Evolutionary conservation across 1,140 invertebrate genomes (phyloP).

Genomic region (Danaus plexippus): DNA sequence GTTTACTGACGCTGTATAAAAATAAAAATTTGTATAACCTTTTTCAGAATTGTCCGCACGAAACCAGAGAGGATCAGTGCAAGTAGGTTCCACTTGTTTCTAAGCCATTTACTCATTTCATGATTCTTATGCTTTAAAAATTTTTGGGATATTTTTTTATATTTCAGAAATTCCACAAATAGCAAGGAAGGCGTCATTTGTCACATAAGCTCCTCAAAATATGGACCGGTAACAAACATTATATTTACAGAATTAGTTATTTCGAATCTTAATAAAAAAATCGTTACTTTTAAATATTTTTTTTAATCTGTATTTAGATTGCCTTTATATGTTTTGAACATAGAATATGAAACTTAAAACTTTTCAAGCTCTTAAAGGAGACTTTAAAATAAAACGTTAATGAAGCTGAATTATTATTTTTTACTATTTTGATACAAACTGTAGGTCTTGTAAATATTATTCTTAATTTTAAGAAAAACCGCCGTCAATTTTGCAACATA

Average conservation of each 20-base stretch:
- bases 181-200: constrained; percentile 31
- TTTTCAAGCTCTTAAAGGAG: too few species aligned
- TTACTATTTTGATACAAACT: too few species aligned
- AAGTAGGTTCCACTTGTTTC: constrained; percentile 36
- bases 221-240: constrained; percentile 36
- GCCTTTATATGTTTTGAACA: too few species aligned
- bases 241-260: too few species aligned
- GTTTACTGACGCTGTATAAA: too few species aligned
- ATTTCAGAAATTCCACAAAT: constrained; percentile 32
- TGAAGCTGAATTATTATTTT: too few species aligned
- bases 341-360: too few species aligned
- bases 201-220: constrained; percentile 54
- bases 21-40: too few species aligned
- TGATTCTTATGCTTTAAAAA: neutral
- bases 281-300: too few species aligned
- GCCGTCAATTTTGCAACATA: constrained; percentile 39
- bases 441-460: neutral
- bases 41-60: constrained; percentile 54
- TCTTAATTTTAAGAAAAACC: constrained; percentile 38
- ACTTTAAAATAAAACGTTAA: too few species aligned
- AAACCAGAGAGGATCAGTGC: constrained; percentile 36
- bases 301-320: too few species aligned
- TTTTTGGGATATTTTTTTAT: constrained; percentile 2
- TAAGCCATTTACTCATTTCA: neutral
- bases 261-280: too few species aligned